phyloP scores from a whole-genome alignment of 2,888 invertebrate species.

The Oligia fasciuncula region DNA sequence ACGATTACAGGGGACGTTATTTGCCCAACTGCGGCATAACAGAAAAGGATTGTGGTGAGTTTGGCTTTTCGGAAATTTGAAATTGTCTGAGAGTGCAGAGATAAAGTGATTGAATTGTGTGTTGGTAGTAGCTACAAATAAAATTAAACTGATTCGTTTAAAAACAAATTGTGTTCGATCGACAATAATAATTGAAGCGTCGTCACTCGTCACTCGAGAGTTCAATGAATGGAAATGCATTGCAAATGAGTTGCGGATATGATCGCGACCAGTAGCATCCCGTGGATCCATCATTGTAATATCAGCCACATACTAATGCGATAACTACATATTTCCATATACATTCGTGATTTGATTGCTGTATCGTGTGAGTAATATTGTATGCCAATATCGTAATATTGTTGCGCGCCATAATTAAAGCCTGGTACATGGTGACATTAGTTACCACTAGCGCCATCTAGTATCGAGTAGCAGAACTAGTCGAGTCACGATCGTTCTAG shows the following conservation, averaged over 20 bases:
- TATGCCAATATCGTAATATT: slow-evolving; percentile 27
- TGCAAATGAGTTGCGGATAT: slow-evolving; percentile 45
- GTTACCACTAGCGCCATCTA: too few relatives aligned
- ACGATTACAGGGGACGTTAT: slow-evolving; percentile 72
- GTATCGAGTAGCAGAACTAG: too few relatives aligned
- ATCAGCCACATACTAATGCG: slow-evolving; percentile 15
- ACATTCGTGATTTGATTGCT: slow-evolving; percentile 23
- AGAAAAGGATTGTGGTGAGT: slow-evolving; percentile 63
- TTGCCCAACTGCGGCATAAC: slow-evolving; percentile 68
- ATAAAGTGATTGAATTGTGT: slow-evolving; percentile 22
- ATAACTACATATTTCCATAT: slow-evolving; percentile 40
- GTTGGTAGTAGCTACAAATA: too few relatives aligned
- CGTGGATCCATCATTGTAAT: slow-evolving; percentile 31
- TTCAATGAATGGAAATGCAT: slow-evolving; percentile 32
- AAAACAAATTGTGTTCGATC: slow-evolving; percentile 6
- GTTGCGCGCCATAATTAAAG: too few relatives aligned
- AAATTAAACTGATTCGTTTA: background rate
- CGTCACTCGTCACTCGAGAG: background rate
- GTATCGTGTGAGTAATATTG: slow-evolving; percentile 36
- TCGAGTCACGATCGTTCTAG: too few relatives aligned
- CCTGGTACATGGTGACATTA: too few relatives aligned
- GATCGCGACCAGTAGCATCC: slow-evolving; percentile 37
- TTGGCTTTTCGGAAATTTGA: slow-evolving; percentile 55
- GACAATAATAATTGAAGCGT: slow-evolving; percentile 2
- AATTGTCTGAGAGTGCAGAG: slow-evolving; percentile 31